phyloP scores from a whole-genome alignment of 2,113 vertebrate genomes.

The Ranitomeya variabilis region DNA sequence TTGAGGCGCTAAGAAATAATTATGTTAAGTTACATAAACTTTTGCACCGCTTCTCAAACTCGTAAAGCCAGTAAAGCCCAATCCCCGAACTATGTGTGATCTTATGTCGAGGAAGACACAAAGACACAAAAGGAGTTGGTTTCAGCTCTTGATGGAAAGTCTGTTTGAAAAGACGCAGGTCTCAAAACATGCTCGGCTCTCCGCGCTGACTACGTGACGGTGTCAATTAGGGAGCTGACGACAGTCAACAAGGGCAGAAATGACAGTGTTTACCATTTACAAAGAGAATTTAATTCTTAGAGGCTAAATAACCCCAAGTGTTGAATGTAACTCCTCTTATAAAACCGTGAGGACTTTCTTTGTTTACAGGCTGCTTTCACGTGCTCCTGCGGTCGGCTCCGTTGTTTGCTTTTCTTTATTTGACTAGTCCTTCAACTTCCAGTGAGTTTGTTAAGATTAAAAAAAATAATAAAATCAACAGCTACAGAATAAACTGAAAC shows the following conservation, averaged over 20 bases:
- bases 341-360: not conserved
- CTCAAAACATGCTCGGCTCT: constrained; percentile 22
- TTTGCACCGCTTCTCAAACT: constrained; percentile 1
- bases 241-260: constrained; percentile 40
- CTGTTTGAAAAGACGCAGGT: constrained; percentile 47
- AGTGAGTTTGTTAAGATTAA: not conserved
- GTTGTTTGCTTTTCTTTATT: constrained; percentile 29
- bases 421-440: constrained; percentile 10
- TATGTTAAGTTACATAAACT: constrained; percentile 36
- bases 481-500: not conserved
- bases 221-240: constrained; percentile 51
- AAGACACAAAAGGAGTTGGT: constrained; percentile 38
- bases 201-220: constrained; percentile 33
- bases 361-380: constrained; percentile 25
- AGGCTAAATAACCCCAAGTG: constrained; percentile 44
- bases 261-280: constrained; percentile 53
- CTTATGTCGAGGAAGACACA: constrained; percentile 25
- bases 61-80: not conserved
- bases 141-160: constrained; percentile 38
- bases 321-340: constrained; percentile 6
- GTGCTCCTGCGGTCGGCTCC: not conserved
- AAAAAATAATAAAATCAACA: not conserved
- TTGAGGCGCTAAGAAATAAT: constrained; percentile 2
- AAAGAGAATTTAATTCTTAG: constrained; percentile 56
- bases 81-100: constrained; percentile 38